Base-by-base conservation (phyloP, 2,113 vertebrate species). In the Phalacrocorax pelagicus region DNA sequence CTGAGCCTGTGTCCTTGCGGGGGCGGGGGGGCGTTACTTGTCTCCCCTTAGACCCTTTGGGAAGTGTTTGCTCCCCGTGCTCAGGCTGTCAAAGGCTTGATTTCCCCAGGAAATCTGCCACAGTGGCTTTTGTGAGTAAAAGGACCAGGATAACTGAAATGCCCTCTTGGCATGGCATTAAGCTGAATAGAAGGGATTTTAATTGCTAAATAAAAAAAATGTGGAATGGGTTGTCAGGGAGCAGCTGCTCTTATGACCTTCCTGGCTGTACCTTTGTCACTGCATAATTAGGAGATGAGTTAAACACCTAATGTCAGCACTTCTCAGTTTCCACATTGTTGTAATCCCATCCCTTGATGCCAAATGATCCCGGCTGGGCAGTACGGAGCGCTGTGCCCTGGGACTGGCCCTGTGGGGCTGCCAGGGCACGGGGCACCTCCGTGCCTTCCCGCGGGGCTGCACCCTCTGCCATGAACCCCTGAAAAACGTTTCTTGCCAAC, bases 51-150 rank as follows among this genome's bases (percentile, higher is more conserved):
- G 38, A 7, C 21, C 47, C 8, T 4, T 46, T 4, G 59, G 22
- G 9, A 40, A 29, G 32, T 0, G 10, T 12, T 32, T 0, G 0
- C 3, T 10, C 12, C 22, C 5, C 1, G 1, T 12, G 40, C 15
- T 5, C 9, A 0, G 6, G 34, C 42, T 7, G 10, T 0, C 18
- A 0, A 4, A 12, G 74, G 11, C 18, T 24, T 2, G 13, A 24
- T 11, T 7, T 49, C 30, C 66, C 34, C 9, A 0, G 4, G 18
- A 11, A 6, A 11, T 4, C 18, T 2, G 22, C 51, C 46, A 1
- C 30, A 0, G n/a, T 1, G 32, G 8, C 34, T 23, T 34, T 11
- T 6, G 62, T 63, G 59, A 44, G 84, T 36, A 9, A 21, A 44
- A 18, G 83, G 21, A 13, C 52, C 42, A 18, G 63, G 63, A 42